Evolutionary conservation across 35 echinoderm and acorn worm species (phyloP).

Genomic region (Diadema setosum): DNA sequence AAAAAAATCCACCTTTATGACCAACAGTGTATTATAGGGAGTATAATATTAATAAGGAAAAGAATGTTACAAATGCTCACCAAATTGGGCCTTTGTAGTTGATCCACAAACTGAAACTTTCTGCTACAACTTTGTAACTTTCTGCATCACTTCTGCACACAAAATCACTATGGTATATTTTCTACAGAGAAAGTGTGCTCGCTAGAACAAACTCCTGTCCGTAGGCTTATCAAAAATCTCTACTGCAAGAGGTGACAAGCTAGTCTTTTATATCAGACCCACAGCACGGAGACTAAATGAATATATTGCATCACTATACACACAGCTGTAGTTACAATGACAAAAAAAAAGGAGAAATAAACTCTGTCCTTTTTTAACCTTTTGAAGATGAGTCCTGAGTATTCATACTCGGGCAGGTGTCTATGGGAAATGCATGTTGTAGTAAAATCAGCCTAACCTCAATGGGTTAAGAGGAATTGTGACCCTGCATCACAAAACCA

Average conservation of each 20-base stretch:
- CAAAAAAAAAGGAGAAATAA: background rate
- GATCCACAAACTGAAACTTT: background rate
- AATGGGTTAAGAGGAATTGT: too few species aligned
- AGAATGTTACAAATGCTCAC: background rate
- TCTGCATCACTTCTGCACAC: background rate
- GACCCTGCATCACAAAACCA: too few species aligned
- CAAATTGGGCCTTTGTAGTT: background rate
- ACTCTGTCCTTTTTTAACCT: too few species aligned
- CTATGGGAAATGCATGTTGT: too few species aligned
- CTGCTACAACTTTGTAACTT: background rate
- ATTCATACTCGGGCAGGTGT: too few species aligned
- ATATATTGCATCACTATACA: background rate
- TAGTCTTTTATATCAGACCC: background rate
- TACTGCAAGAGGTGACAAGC: background rate
- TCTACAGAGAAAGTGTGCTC: background rate
- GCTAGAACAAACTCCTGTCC: too few species aligned
- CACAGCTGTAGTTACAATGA: background rate
- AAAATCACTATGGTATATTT: background rate
- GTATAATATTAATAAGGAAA: background rate
- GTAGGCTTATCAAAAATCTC: background rate
- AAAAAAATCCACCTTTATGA: too few species aligned
- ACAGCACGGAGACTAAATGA: background rate
- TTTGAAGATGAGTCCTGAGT: too few species aligned
- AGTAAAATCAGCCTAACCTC: too few species aligned
- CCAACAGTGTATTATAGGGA: too few species aligned